Base-by-base conservation (phyloP, 2,888 invertebrate genomes). In the Acleris holmiana region DNA sequence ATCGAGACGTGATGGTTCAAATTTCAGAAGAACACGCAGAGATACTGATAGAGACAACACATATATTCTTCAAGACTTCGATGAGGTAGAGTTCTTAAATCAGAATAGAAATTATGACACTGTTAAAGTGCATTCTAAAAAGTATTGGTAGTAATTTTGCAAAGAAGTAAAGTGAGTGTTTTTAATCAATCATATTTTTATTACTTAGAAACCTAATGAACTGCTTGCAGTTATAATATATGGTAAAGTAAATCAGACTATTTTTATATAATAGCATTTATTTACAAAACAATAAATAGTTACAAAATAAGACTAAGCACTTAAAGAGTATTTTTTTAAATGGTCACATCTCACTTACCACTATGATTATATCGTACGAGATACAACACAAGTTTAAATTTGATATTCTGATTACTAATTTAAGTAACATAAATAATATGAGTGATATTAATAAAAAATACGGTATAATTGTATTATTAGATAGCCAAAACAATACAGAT, bases 61-160 rank as follows among this genome's bases (percentile, higher is more conserved):
- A 0, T 84, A 74, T 40, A 85, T 90, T 49, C 63, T 90, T 0
- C 83, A 86, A 67, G 86, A 91, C 72, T 77, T 91, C 13, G 86
- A 91, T 67, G 86, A 88, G 70, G 76, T 88, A 1, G 75, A 87
- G 53, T 87, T 89, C 69, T 29, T 88, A 19, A 78, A 77, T 18
- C 73, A 74, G 1, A 82, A 82, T 18, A 79, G 84, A 29, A 84
- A 83, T 50, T 75, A 79, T 5, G 76, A 83, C 61, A 70, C 83
- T 15, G 76, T 87, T 0, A 81, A 77, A 17, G 78, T 85, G 19
- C 85, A 86, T 68, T 70, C 84, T 17, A 80, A 88, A 60, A 80
- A 82, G 1, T 79, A 87, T 76, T 90, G 88, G 88, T 85, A 77
- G 17, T 7, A 7, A 5, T 44, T 44, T 41, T n/a, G 41, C 15